These are phyloP conservation scores for Heliconius ethilla DNA, from an alignment of 2,888 invertebrate species.

Conservation along the genomic window DNA sequence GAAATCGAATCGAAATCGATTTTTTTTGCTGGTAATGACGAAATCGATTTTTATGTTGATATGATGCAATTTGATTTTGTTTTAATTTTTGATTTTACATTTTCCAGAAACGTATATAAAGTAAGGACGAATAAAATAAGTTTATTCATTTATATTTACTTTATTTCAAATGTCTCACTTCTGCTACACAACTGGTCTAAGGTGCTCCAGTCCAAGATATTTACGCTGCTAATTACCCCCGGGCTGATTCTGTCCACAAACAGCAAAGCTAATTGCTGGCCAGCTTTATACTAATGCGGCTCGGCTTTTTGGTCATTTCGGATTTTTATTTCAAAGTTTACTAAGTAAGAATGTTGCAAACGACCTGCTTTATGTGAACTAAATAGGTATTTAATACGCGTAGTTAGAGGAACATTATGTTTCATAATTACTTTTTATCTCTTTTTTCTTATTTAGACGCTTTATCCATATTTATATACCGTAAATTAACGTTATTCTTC, in stretches of 20 bases:
- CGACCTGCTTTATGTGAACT: conserved; percentile 28
- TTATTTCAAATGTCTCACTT: background rate
- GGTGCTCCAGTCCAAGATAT: conserved; percentile 41
- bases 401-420: background rate
- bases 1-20: too few species aligned
- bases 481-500: too few species aligned
- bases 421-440: background rate
- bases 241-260: conserved; percentile 46
- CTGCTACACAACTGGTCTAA: conserved; percentile 14
- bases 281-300: conserved; percentile 41
- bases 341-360: conserved; percentile 29
- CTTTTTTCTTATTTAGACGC: too few species aligned
- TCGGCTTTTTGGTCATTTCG: conserved; percentile 37
- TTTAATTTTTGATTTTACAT: background rate
- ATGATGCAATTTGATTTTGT: background rate
- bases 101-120: background rate
- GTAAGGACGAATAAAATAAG: background rate
- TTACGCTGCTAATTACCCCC: conserved; percentile 46
- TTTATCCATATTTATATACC: too few species aligned
- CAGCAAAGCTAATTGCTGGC: conserved; percentile 45
- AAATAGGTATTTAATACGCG: conserved; percentile 11
- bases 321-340: conserved; percentile 36
- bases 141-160: background rate
- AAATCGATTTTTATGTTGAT: background rate
- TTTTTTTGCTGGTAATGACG: too few species aligned